Evolutionary conservation across 1,140 invertebrate genomes (phyloP).

Genomic region (Rhizoglyphus robini): DNA sequence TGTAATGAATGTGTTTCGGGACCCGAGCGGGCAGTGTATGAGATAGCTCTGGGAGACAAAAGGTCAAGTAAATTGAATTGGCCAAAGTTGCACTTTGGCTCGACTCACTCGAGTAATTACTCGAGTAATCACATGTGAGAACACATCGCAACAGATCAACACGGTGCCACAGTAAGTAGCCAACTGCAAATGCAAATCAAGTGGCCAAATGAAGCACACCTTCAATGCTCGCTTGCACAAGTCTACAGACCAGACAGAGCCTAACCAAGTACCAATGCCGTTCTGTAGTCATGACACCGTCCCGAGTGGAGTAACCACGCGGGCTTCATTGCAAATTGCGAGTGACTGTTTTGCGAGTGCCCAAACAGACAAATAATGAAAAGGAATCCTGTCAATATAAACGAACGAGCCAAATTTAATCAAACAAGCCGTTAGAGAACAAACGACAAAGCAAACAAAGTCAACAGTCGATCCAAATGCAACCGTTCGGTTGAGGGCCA

Average conservation of each 20-base stretch:
- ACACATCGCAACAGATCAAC: conserved; percentile 14
- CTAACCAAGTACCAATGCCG: too few relatives aligned
- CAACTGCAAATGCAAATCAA: neutral
- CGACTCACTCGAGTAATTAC: neutral
- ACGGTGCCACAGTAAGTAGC: neutral
- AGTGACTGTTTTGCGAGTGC: neutral
- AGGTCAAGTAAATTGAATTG: conserved; percentile 9
- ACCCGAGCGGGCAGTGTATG: neutral
- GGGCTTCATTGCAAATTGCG: neutral
- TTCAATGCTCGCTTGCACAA: too few relatives aligned
- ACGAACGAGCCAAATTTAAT: neutral
- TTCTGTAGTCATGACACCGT: too few relatives aligned
- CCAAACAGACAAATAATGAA: too few relatives aligned
- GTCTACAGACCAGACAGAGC: too few relatives aligned
- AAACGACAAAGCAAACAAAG: too few relatives aligned
- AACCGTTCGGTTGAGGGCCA: too few relatives aligned
- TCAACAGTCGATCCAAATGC: too few relatives aligned
- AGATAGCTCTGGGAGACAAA: neutral
- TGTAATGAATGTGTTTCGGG: neutral
- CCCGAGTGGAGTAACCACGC: too few relatives aligned
- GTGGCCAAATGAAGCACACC: neutral
- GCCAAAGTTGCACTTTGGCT: neutral
- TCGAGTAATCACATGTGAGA: conserved; percentile 1
- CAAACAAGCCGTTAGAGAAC: too few relatives aligned
- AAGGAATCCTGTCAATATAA: neutral